Evolutionary conservation across 2,797 vertebrate genomes (phyloP).

Genomic region (Cynopterus sphinx): DNA sequence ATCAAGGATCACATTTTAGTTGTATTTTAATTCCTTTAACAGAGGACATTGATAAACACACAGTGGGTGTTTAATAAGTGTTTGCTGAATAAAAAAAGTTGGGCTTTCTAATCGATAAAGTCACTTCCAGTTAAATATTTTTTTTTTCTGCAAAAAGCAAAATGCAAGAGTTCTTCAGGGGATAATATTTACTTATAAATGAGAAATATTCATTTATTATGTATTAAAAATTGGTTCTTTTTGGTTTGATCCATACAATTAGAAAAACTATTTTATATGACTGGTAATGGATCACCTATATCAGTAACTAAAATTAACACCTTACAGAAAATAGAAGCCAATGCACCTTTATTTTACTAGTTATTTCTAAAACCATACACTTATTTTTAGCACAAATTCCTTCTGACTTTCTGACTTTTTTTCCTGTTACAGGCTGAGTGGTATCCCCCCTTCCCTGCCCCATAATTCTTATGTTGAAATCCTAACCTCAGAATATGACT

Average conservation of each 20-base stretch:
- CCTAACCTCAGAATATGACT: neutral
- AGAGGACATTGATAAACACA: neutral
- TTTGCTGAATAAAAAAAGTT: neutral
- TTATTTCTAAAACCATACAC: neutral
- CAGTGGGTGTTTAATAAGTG: neutral
- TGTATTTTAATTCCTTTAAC: neutral
- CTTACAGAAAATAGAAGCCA: neutral
- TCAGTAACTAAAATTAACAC: neutral
- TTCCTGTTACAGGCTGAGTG: neutral
- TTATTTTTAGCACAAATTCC: neutral
- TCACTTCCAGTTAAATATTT: neutral
- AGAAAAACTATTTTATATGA: neutral
- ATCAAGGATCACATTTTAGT: neutral
- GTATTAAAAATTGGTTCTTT: neutral
- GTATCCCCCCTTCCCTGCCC: fast-evolving
- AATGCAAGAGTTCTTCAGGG: neutral
- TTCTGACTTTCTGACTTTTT: neutral
- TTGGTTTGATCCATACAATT: neutral
- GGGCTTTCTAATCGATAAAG: neutral
- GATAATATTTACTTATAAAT: neutral
- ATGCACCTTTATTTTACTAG: neutral
- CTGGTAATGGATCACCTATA: neutral
- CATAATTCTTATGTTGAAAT: neutral
- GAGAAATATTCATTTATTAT: neutral
- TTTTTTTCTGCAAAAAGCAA: neutral